Evolutionary conservation across 2,797 vertebrate species (phyloP).

Genomic region (Anas georgica): DNA sequence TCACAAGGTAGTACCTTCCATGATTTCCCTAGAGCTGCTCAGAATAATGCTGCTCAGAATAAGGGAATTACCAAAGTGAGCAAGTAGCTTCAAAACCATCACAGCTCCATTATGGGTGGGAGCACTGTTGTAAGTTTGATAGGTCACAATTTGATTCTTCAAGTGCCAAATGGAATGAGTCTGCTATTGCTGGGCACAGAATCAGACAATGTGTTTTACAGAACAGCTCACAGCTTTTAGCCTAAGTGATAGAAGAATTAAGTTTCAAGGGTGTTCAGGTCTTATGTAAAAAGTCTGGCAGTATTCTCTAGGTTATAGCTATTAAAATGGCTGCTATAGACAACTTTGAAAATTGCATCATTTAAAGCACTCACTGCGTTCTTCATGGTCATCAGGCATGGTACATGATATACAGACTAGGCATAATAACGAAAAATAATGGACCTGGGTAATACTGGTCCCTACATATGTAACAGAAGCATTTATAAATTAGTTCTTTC

Average conservation of each 20-base stretch:
- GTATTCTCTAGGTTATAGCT: not conserved
- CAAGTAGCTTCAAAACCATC: not conserved
- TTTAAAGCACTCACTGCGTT: not conserved
- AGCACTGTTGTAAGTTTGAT: not conserved
- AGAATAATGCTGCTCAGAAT: not conserved
- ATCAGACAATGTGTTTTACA: not conserved
- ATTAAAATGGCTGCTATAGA: not conserved
- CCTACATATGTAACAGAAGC: not conserved
- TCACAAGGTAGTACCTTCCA: not conserved
- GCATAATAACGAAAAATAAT: not conserved
- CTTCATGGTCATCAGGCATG: not conserved
- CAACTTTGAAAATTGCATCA: not conserved
- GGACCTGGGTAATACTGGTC: not conserved
- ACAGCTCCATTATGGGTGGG: not conserved
- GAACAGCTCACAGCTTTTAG: not conserved
- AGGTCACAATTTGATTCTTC: not conserved
- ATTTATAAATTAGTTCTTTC: not conserved
- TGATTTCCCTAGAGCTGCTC: not conserved
- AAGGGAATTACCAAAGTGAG: not conserved
- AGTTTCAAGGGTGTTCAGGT: not conserved
- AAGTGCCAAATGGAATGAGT: not conserved
- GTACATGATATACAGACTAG: not conserved
- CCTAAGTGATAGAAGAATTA: accelerated
- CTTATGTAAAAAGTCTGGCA: not conserved
- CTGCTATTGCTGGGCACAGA: not conserved